Base-by-base conservation (phyloP, 2,888 invertebrate species). In the Cremastinae sp. region DNA sequence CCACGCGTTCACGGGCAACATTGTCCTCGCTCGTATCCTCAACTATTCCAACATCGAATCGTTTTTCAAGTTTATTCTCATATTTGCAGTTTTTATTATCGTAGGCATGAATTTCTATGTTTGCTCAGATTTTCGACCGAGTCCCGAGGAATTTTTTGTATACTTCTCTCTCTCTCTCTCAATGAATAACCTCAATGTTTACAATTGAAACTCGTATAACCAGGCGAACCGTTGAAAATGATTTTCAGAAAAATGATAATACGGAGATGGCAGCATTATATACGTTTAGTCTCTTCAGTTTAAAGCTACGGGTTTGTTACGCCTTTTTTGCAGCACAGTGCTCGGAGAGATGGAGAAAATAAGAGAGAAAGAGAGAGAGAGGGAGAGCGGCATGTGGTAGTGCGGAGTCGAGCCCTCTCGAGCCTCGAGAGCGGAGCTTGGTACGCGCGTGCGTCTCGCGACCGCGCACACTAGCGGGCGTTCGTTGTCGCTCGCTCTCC, bases 381-480 rank as follows among this genome's bases (percentile, higher is more conserved):
- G 7, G 1, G 16, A 12, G 16, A 45, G 1, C 12, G 4, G 14
- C 2, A 53, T 53, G 16, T 70, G 49, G 53, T 54, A 64, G 62
- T 28, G 56, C 20, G 41, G 59, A 77, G 76, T 69, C 73, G 76
- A 77, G 76, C 76, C 76, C 76, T 77, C 69, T n/a, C n/a, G n/a
- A n/a, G n/a, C n/a, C n/a, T n/a, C n/a, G n/a, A n/a, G 69, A 65
- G 65, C 34, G 59, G 41, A 53, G 47, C 47, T 22, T 14, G n/a
- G 51, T 66, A 79, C 70, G 75, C 74, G 79, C 75, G 64, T 78
- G 79, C 75, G 75, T 78, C 65, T 59, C 65, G 65, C 69, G 56
- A 66, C 22, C 72, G 45, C 62, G 61, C 64, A 65, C 38, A 71
- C 71, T 36, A 65, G 53, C 75, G 51, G 18, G 68, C 66, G 70